Evolutionary conservation across 2,888 invertebrate genomes (phyloP), one percentile per base, ranked within the genome.

Genomic region (Pherbina coryleti): DNA sequence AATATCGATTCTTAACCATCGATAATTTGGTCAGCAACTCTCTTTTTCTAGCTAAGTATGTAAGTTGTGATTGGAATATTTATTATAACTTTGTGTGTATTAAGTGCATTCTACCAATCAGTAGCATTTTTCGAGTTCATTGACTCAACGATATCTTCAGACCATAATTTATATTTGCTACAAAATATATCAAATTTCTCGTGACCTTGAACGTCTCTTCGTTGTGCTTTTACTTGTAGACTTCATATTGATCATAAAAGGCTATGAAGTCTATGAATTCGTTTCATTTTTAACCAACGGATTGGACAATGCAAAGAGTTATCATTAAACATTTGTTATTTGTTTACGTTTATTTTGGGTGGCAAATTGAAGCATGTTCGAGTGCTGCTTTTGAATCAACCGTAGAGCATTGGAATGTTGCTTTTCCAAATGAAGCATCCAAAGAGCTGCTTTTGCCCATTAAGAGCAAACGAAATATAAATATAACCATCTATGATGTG

Each of bases 391-490:
- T 81, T 69, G 84, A 84, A 0, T 67, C 78, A 9, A 72, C 82
- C 34, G 83, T 79, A 0, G 85, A 84, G 25, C 62, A 81, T 34
- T 84, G 85, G 85, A 79, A 81, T 67, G 81, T 84, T 70, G 77
- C 78, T 11, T 84, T 78, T 71, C 82, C 64, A 0, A 53, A 69
- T n/a, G 66, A 75, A 1, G 22, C 8, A 73, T 25, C 14, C 14
- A 4, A 28, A 0, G 57, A 75, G 44, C 31, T 84, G 0, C 28
- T 28, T 17, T 0, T 84, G 55, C 22, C 8, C 2, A 80, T 78
- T 34, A 70, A 79, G 5, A 57, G 19, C 0, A 66, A 17, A 2
- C 37, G 37, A 5, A 28, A 66, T 49, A 67, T 84, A 2, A 34
- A 74, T 5, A 5, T 84, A 49, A 66, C 55, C 19, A 84, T 85